Evolutionary conservation across 2,888 invertebrate genomes (phyloP), one percentile per base, ranked within the genome.

Genomic region (Epinotia ramella): DNA sequence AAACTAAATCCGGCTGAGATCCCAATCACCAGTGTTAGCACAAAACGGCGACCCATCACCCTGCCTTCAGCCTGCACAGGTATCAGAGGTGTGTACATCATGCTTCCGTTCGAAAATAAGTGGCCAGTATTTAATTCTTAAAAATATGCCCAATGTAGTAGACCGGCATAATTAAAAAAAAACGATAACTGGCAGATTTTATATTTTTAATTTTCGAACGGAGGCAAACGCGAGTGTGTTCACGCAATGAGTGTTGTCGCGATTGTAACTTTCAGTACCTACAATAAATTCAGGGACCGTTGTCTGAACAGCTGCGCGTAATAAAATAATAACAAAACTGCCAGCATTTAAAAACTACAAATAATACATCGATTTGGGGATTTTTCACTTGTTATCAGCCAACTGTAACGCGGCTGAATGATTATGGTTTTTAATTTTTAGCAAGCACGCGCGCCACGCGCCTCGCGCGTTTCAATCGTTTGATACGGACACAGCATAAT

Each of bases 1-100:
- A 97, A 96, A 87, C 96, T 95, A 94, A 97, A 97, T 83, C 97
- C 97, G 83, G 96, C 96, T 6, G 96, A 94, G 84, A 97, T 95
- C 80, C 97, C 97, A 82, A 96, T 95, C 84, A 96, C 95, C 84
- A 97, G 94, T 77, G 97, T 96, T 86, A 97, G 89, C 84, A 97
- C 92, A 90, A 96, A 96, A 80, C 96, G 96, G 77, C 96, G 96
- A 82, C 96, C 96, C 90, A 96, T 91, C 92, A 92, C 92, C 92
- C 92, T 89, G 80, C 91, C 89, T 84, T 94, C 93, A 76, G 91
- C 91, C 94, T 93, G 94, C 84, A 89, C 84, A 88, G 79, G 78
- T 77, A 68, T 73, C 53, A 77, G 62, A 69, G 73, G 73, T 73
- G 59, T 73, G 64, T 70, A 77, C 72, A 76, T 71, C n/a, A 56